Percentiles rank a stretch among this genome's conserved stretches.
Conservation (phyloP, 2,113 vertebrate genomes). For the mouse (Mus musculus) region DNA sequence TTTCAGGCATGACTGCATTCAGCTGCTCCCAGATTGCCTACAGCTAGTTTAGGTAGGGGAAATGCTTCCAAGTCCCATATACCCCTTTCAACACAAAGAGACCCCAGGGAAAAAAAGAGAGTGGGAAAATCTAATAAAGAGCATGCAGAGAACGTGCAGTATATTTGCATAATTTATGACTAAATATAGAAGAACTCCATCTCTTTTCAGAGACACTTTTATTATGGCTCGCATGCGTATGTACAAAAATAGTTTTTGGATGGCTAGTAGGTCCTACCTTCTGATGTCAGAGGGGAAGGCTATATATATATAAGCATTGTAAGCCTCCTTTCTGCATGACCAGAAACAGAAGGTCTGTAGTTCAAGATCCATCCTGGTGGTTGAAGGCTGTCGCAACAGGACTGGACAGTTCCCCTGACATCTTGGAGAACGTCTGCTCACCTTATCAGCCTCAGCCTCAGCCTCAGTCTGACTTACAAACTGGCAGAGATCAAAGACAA, state of each 20-base stretch:
- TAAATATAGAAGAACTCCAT: background rate
- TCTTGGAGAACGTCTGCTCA: background rate
- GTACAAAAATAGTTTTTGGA: background rate
- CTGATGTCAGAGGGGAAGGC: background rate
- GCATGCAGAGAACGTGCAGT: background rate
- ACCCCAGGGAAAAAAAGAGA: background rate
- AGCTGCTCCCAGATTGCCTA: background rate
- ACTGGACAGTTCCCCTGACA: background rate
- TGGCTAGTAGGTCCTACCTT: background rate
- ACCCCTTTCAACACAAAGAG: background rate
- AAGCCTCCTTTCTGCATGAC: background rate
- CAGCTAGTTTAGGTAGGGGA: background rate
- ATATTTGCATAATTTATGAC: conserved; percentile 23
- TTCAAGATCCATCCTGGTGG: background rate
- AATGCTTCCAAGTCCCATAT: background rate
- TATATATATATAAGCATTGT: background rate
- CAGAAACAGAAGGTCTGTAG: background rate
- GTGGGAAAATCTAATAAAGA: background rate
- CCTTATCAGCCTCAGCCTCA: too few species aligned
- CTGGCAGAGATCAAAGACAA: background rate
- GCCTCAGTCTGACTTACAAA: background rate
- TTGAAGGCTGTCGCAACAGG: background rate
- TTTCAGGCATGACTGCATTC: background rate
- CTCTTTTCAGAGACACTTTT: conserved; percentile 1
- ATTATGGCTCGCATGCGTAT: background rate